Conservation (phyloP, 2,113 vertebrate genomes). For the Gallinago jamesoni region DNA sequence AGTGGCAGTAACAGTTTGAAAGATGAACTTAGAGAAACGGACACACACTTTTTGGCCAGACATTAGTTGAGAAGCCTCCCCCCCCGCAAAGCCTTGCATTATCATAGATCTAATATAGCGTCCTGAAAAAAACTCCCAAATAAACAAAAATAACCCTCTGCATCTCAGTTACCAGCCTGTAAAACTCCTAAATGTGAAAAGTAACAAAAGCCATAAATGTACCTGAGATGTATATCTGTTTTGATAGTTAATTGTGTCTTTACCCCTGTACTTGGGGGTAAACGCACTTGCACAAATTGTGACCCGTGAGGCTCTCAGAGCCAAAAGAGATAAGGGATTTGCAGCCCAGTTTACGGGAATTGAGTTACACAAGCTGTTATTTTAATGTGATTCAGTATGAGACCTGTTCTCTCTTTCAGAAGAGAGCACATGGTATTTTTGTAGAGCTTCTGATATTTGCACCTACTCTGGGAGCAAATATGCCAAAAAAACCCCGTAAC, state of each 20-base stretch:
- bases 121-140: not conserved
- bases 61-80: not conserved
- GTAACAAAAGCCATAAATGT: not conserved
- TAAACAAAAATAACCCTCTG: not conserved
- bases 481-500: not conserved
- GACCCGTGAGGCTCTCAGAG: not conserved
- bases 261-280: not conserved
- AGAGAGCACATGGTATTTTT: not conserved
- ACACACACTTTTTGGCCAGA: not conserved
- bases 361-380: conserved; percentile 25
- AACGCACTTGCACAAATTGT: not conserved
- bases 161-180: not conserved
- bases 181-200: not conserved
- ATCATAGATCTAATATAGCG: not conserved
- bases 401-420: not conserved
- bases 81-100: not conserved
- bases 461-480: not conserved
- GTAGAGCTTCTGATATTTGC: not conserved
- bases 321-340: conserved; percentile 33
- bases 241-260: not conserved
- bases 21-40: not conserved
- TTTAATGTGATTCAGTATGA: not conserved
- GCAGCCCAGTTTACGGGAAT: not conserved
- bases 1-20: not conserved
- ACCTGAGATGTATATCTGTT: not conserved